A percentile compares a stretch with the other conserved stretches of the same genome.
Evolutionary conservation across 2,888 invertebrate species (phyloP).

Genomic region (Exephanes ischioxanthus): DNA sequence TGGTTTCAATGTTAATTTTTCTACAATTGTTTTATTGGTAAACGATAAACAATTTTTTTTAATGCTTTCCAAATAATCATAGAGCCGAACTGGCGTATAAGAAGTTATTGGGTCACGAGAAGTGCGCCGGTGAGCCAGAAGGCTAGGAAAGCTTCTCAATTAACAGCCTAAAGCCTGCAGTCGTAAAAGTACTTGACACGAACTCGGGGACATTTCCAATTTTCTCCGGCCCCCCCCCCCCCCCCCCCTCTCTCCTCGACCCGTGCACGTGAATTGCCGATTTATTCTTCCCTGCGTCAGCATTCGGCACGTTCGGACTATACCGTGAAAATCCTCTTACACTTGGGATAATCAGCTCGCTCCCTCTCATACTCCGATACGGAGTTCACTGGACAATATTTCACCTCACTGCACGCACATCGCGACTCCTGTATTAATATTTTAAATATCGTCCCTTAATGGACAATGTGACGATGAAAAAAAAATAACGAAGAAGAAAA

Average conservation of each 20-base stretch:
- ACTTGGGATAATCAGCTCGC: conserved; percentile 3
- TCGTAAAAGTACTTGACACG: conserved; percentile 69
- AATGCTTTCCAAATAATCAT: background rate
- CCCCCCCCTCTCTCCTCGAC: conserved; percentile 70
- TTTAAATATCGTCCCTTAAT: too few species aligned
- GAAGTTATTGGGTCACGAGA: too few species aligned
- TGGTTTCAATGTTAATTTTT: background rate
- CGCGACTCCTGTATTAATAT: background rate
- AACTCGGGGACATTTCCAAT: conserved; percentile 73
- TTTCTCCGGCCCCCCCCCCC: conserved; percentile 73
- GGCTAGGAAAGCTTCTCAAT: conserved; percentile 41
- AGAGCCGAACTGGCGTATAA: too few species aligned
- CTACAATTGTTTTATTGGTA: background rate
- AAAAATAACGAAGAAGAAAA: background rate
- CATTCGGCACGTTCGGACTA: conserved; percentile 63
- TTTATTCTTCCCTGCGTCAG: conserved; percentile 72
- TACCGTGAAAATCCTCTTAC: conserved; percentile 29
- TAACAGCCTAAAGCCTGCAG: conserved; percentile 34
- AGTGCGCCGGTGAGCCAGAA: background rate
- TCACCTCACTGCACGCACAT: background rate
- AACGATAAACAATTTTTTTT: background rate
- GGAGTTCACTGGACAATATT: background rate
- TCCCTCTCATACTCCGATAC: background rate
- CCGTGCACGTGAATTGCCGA: conserved; percentile 75
- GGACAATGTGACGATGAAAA: too few species aligned